Percentiles rank a stretch among this genome's conserved stretches.
Conservation (phyloP, 2,113 vertebrate species). For the Silurus meridionalis region DNA sequence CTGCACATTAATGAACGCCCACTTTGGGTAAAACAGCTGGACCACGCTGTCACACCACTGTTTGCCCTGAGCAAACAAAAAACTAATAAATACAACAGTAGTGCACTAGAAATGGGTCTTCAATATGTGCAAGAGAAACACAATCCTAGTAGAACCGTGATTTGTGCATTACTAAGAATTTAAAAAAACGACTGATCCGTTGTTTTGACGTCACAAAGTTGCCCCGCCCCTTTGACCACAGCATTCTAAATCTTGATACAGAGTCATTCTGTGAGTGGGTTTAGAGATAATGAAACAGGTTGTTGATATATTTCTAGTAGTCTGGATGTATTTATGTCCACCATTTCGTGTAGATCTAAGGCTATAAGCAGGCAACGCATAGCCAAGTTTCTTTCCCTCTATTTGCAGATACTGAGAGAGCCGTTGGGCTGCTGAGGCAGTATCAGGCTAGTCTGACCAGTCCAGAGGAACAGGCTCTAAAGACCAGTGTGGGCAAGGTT, state of each 20-base stretch:
- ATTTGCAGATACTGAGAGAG: constrained; percentile 80
- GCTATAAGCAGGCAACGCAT: background rate
- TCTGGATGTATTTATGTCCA: background rate
- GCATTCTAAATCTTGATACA: background rate
- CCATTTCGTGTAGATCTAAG: background rate
- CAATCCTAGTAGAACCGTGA: too few relatives aligned
- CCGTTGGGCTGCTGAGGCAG: constrained; percentile 78
- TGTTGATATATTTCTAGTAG: background rate
- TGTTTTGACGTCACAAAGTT: background rate
- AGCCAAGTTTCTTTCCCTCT: constrained; percentile 48
- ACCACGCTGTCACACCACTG: background rate
- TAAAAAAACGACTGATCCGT: background rate
- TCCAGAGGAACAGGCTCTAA: constrained; percentile 80
- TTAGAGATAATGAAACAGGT: background rate
- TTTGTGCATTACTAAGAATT: background rate
- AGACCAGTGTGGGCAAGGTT: constrained; percentile 80
- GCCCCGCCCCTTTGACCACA: background rate
- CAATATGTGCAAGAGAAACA: too few relatives aligned
- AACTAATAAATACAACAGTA: background rate
- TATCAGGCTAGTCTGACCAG: constrained; percentile 80
- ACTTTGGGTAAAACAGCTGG: background rate
- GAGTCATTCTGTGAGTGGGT: background rate
- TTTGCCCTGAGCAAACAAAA: background rate
- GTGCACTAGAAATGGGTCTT: background rate
- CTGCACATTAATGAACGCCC: background rate